phyloP scores from a whole-genome alignment of 2,888 invertebrate genomes.

The Melinopterus prodromus region DNA sequence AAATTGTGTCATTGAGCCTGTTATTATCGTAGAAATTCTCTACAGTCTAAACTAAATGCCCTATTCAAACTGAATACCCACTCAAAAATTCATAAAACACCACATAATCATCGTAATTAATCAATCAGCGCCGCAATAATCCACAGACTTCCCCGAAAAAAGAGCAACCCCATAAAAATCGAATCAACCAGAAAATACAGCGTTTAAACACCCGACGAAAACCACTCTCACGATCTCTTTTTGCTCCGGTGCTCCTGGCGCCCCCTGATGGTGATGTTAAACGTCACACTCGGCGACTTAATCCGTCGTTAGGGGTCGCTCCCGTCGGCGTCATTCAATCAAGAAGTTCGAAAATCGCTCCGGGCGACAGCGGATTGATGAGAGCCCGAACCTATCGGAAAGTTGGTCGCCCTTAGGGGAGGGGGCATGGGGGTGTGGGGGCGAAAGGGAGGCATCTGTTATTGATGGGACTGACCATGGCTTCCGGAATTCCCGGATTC shows the following conservation, averaged over 20 bases:
- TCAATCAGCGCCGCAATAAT: not conserved
- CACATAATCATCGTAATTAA: not conserved
- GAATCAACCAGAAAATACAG: not conserved
- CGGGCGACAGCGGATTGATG: conserved; percentile 4
- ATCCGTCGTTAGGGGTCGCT: not conserved
- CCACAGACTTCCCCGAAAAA: not conserved
- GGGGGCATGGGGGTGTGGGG: not conserved
- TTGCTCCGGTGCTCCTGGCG: not conserved
- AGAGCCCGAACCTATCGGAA: not conserved
- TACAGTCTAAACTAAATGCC: no score
- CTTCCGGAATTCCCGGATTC: not conserved
- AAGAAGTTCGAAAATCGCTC: conserved; percentile 4
- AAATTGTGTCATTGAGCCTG: no score
- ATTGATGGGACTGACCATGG: not conserved
- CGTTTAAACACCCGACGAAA: not conserved
- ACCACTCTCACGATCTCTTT: not conserved
- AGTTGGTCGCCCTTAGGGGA: not conserved
- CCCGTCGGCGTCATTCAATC: not conserved
- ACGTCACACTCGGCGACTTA: conserved; percentile 4
- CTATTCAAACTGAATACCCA: not conserved
- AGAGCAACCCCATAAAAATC: not conserved
- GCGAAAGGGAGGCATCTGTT: not conserved
- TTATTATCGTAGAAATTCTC: no score
- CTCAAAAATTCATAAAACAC: not conserved
- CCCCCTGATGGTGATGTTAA: not conserved